Base-by-base conservation (phyloP, 2,797 vertebrate species). In the Natrix natrix region DNA sequence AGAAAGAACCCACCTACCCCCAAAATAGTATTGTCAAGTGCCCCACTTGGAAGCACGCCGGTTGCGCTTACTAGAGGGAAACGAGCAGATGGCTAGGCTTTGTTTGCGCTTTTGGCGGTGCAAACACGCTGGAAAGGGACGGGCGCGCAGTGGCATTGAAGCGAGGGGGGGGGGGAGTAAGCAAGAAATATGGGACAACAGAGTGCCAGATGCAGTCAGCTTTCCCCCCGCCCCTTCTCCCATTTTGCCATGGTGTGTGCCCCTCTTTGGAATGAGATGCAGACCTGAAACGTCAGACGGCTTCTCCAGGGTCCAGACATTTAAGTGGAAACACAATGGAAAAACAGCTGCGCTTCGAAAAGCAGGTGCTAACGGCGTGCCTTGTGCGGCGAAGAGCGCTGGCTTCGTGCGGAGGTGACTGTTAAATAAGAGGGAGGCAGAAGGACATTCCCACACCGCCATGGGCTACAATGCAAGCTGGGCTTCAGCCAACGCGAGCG, bases 391-490 rank as follows among this genome's bases (percentile, higher is more conserved):
- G 43, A 10, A 48, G 54, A 66, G 28, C 66, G 4, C 10, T 1
- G 43, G 91, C 57, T 91, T 74, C 0, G 8, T n/a, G 20, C 37
- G 59, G 63, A 1, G 92, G 4, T 24, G 86, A 89, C 14, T 57
- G 5, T 20, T 48, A 43, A 91, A 92, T 5, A 86, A 88, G 56
- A 8, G 86, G 26, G 69, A 93, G 61, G 83, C 91, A 87, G 87
- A 16, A 78, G 56, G 32, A 24, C 55, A 32, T 4, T 48, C 12
- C 55, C 55, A 55, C 55, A 86, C 96, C 4, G 86, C 95, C 94
- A 98, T 98, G 98, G 97, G 97, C 48, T 95, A 96, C 10, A 97
- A 95, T 92, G 95, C 94, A 78, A 98, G 97, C 97, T 98, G 98
- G 98, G 16, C 20, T 74, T 93, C 97, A 61, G 95, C 95, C 89